These are phyloP conservation scores for Dendrolimus pini DNA, from an alignment of 2,888 invertebrate species.

Conservation along the genomic window DNA sequence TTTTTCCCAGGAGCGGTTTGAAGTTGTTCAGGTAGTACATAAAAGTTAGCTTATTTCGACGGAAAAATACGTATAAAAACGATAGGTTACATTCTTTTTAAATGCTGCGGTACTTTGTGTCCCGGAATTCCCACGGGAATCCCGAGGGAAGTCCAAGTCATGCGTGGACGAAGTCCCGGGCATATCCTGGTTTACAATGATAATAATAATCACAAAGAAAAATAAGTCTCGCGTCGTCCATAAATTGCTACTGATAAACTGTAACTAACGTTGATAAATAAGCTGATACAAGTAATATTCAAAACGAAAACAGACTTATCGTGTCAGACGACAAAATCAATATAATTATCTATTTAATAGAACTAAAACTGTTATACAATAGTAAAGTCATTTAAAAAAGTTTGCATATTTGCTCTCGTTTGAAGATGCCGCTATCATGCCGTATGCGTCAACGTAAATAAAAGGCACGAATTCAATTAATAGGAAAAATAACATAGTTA, in stretches of 20 bases:
- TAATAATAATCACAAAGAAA: slow-evolving; percentile 1
- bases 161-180: too few relatives aligned
- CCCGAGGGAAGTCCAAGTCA: too few relatives aligned
- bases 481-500: not conserved
- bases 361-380: not conserved
- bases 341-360: not conserved
- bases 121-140: too few relatives aligned
- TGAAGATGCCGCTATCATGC: not conserved
- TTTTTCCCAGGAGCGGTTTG: too few relatives aligned
- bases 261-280: slow-evolving; percentile 26
- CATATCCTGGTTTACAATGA: not conserved
- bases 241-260: slow-evolving; percentile 34
- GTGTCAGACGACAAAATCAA: not conserved
- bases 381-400: not conserved
- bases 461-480: not conserved
- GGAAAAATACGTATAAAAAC: too few relatives aligned
- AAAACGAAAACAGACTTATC: slow-evolving; percentile 24
- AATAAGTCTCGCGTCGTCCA: slow-evolving; percentile 16
- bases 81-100: too few relatives aligned
- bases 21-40: too few relatives aligned
- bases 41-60: too few relatives aligned
- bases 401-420: not conserved
- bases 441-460: not conserved
- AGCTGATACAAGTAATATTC: slow-evolving; percentile 21
- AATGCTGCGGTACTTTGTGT: too few relatives aligned